These are phyloP conservation scores for Germaria angustata DNA, from an alignment of 2,888 invertebrate species.

Conservation along the genomic window DNA sequence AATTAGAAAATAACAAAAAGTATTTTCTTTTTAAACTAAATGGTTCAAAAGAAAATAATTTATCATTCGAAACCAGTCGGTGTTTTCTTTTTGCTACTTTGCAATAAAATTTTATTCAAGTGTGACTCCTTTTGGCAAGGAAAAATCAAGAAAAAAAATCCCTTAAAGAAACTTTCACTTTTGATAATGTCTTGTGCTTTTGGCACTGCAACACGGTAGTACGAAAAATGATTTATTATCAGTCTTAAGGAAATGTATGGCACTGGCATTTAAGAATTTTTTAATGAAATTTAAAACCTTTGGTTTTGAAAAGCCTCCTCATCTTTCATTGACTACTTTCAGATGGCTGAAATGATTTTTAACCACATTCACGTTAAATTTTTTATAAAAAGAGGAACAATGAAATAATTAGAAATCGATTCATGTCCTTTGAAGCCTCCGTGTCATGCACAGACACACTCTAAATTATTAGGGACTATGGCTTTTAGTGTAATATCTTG, in stretches of 20 bases:
- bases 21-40: constrained; percentile 34
- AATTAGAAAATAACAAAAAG: constrained; percentile 34
- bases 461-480: no score
- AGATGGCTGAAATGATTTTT: no score
- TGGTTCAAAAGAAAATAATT: constrained; percentile 38
- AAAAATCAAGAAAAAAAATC: background rate
- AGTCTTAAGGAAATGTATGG: background rate
- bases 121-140: constrained; percentile 7
- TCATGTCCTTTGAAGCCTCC: no score
- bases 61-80: constrained; percentile 8
- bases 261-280: no score
- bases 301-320: no score
- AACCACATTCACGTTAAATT: no score
- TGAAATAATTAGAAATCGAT: no score
- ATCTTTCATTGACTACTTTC: no score
- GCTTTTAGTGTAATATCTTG: no score
- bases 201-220: background rate
- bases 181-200: background rate
- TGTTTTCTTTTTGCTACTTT: background rate
- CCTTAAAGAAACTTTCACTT: constrained; percentile 15
- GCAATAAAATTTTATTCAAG: constrained; percentile 33
- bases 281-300: no score
- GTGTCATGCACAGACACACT: no score
- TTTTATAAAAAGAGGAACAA: no score
- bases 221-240: background rate